A percentile compares a stretch with the other conserved stretches of the same genome.
phyloP scores from a whole-genome alignment of 2,797 vertebrate genomes.

The Hephaestus fuliginosus region DNA sequence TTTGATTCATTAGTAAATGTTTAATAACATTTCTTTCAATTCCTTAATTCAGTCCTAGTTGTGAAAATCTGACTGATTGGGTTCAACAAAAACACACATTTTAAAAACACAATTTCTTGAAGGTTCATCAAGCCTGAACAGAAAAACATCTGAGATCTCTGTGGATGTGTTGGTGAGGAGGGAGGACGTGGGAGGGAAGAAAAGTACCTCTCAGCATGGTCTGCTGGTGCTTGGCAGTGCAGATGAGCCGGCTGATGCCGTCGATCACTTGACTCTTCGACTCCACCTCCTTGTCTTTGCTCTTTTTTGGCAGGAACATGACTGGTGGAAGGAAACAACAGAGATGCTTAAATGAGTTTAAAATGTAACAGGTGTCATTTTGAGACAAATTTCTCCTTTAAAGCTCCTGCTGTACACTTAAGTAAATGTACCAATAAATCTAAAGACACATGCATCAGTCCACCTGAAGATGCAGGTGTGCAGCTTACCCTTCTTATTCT shows the following conservation, averaged over 20 bases:
- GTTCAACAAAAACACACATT: no score
- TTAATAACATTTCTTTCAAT: no score
- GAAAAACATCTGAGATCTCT: neutral
- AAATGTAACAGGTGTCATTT: neutral
- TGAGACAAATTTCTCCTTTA: neutral
- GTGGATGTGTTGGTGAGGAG: neutral
- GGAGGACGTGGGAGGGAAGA: neutral
- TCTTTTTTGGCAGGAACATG: conserved; percentile 99
- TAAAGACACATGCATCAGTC: no score
- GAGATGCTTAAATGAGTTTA: conserved; percentile 7
- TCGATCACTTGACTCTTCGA: conserved; percentile 98
- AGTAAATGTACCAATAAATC: no score
- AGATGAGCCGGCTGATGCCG: conserved; percentile 97
- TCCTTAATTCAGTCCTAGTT: no score
- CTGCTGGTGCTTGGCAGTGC: conserved; percentile 98
- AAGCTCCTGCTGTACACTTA: neutral
- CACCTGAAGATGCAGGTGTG: neutral
- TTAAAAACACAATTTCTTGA: no score
- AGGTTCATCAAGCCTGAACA: neutral
- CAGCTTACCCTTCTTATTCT: conserved; percentile 95
- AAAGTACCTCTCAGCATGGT: conserved; percentile 93
- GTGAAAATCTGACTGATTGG: no score
- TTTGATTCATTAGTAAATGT: no score
- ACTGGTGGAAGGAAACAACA: conserved; percentile 85
- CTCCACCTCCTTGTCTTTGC: conserved; percentile 96